Evolutionary conservation across 2,113 vertebrate species (phyloP).

Genomic region (Plecturocebus donacophilus): DNA sequence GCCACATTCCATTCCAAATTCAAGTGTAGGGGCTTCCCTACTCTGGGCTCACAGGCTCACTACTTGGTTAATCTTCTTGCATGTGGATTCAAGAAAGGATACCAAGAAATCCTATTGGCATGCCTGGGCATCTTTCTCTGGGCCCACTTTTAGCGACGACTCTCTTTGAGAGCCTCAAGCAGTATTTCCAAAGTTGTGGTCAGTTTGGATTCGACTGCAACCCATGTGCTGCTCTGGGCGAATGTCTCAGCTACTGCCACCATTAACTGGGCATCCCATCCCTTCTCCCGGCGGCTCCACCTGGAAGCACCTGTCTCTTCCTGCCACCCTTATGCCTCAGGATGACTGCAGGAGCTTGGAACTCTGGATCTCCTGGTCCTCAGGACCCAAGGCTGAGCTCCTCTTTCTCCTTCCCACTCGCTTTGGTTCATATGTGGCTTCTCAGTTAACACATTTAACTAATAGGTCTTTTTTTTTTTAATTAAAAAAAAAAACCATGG

Average conservation of each 20-base stretch:
- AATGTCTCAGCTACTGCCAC: not conserved
- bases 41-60: no score
- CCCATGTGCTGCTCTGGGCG: not conserved
- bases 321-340: not conserved
- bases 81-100: not conserved
- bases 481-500: no score
- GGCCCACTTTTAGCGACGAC: not conserved
- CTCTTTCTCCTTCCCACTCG: fast-evolving
- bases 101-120: not conserved
- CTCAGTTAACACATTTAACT: not conserved
- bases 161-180: not conserved
- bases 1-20: not conserved
- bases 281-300: not conserved
- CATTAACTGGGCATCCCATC: no score
- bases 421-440: not conserved
- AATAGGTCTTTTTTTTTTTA: not conserved
- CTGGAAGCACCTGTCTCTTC: not conserved
- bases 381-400: no score
- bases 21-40: not conserved
- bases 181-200: not conserved
- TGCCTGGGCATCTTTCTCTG: not conserved
- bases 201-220: not conserved
- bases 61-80: not conserved
- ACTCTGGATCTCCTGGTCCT: not conserved
- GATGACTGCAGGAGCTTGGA: not conserved